Percentiles rank a stretch among this genome's conserved stretches.
phyloP scores from a whole-genome alignment of 2,797 vertebrate genomes.

The Pteronotus mesoamericanus region DNA sequence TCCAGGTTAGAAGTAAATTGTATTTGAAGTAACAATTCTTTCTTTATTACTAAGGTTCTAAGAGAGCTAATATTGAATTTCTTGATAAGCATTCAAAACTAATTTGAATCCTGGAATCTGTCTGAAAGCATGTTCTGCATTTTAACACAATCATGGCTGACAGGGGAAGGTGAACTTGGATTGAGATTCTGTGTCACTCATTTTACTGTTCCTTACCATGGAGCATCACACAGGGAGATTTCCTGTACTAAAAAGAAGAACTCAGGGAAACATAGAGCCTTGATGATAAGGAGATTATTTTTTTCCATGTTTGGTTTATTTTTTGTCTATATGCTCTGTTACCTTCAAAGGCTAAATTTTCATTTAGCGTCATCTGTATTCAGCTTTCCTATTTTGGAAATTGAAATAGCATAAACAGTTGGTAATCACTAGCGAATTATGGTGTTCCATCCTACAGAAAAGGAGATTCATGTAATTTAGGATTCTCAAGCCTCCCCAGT shows the following conservation, averaged over 20 bases:
- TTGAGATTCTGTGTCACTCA: too few relatives aligned
- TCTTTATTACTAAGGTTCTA: fast-evolving
- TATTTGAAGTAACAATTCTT: not conserved
- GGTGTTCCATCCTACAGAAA: fast-evolving
- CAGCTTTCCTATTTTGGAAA: not conserved
- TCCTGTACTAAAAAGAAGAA: fast-evolving
- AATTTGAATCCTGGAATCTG: not conserved
- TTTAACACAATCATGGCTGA: not conserved
- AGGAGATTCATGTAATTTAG: not conserved
- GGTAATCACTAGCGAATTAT: fast-evolving
- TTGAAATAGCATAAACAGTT: not conserved
- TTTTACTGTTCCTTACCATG: not conserved
- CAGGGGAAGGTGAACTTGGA: not conserved
- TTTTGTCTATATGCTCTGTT: not conserved
- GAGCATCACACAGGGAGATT: not conserved
- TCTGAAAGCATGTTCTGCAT: not conserved
- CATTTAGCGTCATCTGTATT: not conserved
- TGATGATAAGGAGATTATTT: not conserved
- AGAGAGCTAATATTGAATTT: not conserved
- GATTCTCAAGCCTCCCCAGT: not conserved
- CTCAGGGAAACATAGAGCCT: not conserved
- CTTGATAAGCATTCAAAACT: not conserved
- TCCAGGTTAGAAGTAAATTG: too few relatives aligned
- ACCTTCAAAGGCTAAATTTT: not conserved
- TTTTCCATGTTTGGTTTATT: not conserved